These are phyloP conservation scores for Mechanitis messenoides DNA, from an alignment of 2,888 invertebrate species.

Conservation along the genomic window DNA sequence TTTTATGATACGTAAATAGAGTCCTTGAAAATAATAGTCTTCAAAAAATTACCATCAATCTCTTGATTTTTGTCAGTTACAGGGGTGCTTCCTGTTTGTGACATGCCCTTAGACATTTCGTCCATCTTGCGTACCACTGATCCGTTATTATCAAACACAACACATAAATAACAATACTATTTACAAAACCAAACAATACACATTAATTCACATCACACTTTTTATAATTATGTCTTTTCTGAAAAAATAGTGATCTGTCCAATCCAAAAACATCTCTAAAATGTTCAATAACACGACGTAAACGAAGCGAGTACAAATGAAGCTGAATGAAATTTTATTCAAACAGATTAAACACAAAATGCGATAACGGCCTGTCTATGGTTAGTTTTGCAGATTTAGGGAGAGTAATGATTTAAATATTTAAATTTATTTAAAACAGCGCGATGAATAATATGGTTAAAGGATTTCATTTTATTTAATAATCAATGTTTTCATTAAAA, in stretches of 20 bases:
- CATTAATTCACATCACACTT: conserved; percentile 52
- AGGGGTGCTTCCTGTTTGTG: conserved; percentile 75
- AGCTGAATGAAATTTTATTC: conserved; percentile 36
- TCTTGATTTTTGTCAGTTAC: conserved; percentile 72
- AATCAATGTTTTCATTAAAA: too few relatives aligned
- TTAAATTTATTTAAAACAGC: too few relatives aligned
- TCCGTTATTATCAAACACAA: conserved; percentile 73
- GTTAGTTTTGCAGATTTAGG: not conserved
- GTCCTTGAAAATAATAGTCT: conserved; percentile 1
- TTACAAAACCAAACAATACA: conserved; percentile 46
- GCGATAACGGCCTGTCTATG: conserved; percentile 6
- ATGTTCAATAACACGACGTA: conserved; percentile 46
- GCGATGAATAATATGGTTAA: too few relatives aligned
- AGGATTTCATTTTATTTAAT: too few relatives aligned
- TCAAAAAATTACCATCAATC: conserved; percentile 60
- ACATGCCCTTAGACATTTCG: conserved; percentile 76
- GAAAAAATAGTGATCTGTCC: conserved; percentile 55
- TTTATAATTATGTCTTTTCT: conserved; percentile 54
- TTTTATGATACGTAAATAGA: not conserved
- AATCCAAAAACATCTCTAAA: conserved; percentile 61
- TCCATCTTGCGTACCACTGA: conserved; percentile 75
- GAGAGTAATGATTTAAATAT: too few relatives aligned
- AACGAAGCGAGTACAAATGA: conserved; percentile 48
- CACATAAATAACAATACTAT: conserved; percentile 57
- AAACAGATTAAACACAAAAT: conserved; percentile 14